Percentiles rank a stretch among this genome's conserved stretches.
phyloP scores from a whole-genome alignment of 1,140 invertebrate species.

The Brachionus calyciflorus region DNA sequence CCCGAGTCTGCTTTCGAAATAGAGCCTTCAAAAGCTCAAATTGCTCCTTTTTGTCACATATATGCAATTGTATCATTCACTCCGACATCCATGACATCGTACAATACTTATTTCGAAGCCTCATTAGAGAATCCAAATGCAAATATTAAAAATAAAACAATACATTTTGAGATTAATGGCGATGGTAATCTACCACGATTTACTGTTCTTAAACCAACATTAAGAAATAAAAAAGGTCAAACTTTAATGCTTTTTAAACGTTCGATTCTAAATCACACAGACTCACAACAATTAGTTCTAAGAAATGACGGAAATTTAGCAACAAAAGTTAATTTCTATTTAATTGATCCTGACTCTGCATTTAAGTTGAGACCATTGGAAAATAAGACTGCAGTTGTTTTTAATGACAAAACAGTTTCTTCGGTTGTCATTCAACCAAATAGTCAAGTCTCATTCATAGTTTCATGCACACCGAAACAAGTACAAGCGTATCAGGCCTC shows the following conservation, averaged over 20 bases:
- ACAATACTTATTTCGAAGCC: constrained; percentile 58
- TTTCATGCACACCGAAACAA: constrained; percentile 52
- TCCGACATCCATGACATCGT: constrained; percentile 57
- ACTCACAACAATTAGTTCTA: constrained; percentile 55
- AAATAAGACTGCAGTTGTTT: constrained; percentile 47
- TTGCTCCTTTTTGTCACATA: constrained; percentile 56
- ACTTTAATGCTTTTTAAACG: constrained; percentile 57
- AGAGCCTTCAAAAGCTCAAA: constrained; percentile 56
- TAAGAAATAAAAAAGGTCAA: constrained; percentile 59
- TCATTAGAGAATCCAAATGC: constrained; percentile 53
- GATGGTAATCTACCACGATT: constrained; percentile 60
- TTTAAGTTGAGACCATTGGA: background rate
- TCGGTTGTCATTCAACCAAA: constrained; percentile 55
- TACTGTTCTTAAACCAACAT: constrained; percentile 54
- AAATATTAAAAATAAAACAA: constrained; percentile 53
- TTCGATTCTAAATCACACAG: constrained; percentile 53
- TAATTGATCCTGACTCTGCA: constrained; percentile 19
- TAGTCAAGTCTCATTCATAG: constrained; percentile 54
- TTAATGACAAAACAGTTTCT: constrained; percentile 54
- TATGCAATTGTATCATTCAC: constrained; percentile 59
- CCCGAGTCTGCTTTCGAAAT: constrained; percentile 57
- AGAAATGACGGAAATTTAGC: constrained; percentile 59
- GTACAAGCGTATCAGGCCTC: constrained; percentile 56
- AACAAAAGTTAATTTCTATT: constrained; percentile 54
- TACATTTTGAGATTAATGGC: constrained; percentile 59